These are phyloP conservation scores for Platalea minor DNA, from an alignment of 2,797 vertebrate species.

Conservation along the genomic window DNA sequence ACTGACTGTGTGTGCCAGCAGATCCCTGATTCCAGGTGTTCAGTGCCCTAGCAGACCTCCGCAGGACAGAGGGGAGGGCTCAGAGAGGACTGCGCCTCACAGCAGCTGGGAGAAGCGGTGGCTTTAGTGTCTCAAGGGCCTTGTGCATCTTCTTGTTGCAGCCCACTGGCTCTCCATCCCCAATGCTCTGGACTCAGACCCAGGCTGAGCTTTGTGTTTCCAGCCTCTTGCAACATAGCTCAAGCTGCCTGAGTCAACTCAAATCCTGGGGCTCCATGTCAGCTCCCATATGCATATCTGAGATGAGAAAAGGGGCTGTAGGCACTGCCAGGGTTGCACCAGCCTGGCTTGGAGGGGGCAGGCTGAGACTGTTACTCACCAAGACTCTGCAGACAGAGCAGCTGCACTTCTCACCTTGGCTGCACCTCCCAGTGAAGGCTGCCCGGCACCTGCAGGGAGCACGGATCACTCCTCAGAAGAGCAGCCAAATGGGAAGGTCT, in stretches of 20 bases:
- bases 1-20: not conserved
- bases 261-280: not conserved
- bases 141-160: not conserved
- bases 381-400: not conserved
- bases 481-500: constrained; percentile 39
- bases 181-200: not conserved
- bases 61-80: not conserved
- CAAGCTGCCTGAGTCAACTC: not conserved
- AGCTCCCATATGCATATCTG: not conserved
- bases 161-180: not conserved
- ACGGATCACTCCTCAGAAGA: not conserved
- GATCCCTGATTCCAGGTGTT: too few relatives aligned
- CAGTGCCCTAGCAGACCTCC: not conserved
- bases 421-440: not conserved
- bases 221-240: not conserved
- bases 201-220: not conserved
- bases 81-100: not conserved
- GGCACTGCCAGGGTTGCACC: not conserved
- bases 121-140: not conserved
- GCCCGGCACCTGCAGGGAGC: not conserved
- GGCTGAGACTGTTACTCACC: not conserved
- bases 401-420: not conserved
- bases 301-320: not conserved
- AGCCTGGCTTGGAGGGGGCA: not conserved
- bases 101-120: not conserved